Evolutionary conservation across 1,140 invertebrate genomes (phyloP), one percentile per base, ranked within the genome.

Genomic region (Papilio aristodemus): DNA sequence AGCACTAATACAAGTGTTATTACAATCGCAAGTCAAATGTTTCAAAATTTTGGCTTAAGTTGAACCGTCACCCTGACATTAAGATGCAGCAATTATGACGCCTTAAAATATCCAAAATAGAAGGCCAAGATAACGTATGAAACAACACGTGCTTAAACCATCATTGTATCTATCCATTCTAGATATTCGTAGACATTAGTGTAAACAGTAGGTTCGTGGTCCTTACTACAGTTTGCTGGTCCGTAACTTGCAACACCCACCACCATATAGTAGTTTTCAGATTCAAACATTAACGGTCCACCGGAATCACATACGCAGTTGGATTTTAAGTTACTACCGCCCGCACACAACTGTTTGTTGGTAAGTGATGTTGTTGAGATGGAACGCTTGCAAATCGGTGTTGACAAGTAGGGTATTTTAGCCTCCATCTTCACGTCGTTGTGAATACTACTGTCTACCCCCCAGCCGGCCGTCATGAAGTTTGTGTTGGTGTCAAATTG

Each of bases 201-300:
- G 71, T 94, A 94, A 9, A 94, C 89, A 0, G 92, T 93, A 0
- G 93, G 93, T 36, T 86, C 76, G 10, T 87, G 92, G 22, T 77
- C 73, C 3, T 76, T 69, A 0, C 93, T 93, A 77, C 94, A 94
- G 0, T 70, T 64, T 0, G 78, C 84, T 0, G 89, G 77, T 1
- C 94, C 94, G 77, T 91, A 94, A 71, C 93, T 94, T 0, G 94
- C 92, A 1, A 94, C 83, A 4, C 94, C 94, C 22, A 84, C 71
- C 0, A 79, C 62, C 8, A 74, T 71, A 38, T 66, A 77, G 58
- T 19, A 63, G 11, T 74, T 58, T 19, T 74, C 50, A 22, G 70
- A 38, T 36, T 69, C 72, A 32, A 77, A 71, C 93, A 94, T 94
- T 10, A 94, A 74, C 2, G 94, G 93, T 11, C 94, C 94, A 46